Conservation (phyloP, 2,113 vertebrate species). For the Cygnus atratus region DNA sequence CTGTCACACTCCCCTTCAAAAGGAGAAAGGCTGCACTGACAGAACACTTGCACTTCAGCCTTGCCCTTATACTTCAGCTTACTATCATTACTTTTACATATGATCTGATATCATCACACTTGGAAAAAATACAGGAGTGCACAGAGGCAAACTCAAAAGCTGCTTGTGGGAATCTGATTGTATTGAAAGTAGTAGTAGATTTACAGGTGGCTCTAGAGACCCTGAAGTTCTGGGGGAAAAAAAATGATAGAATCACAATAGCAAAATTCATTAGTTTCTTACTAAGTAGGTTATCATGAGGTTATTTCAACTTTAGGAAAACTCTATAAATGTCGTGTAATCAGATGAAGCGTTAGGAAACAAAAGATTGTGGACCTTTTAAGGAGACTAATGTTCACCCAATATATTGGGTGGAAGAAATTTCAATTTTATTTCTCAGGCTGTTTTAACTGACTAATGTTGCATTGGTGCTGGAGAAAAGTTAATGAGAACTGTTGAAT, state of each 20-base stretch:
- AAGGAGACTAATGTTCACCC: background rate
- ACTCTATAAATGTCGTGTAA: background rate
- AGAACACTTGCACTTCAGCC: background rate
- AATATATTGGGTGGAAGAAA: background rate
- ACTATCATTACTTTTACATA: background rate
- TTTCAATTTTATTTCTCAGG: background rate
- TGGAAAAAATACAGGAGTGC: fast-evolving
- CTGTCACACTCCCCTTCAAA: background rate
- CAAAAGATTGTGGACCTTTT: background rate
- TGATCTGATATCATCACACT: background rate
- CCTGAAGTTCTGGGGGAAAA: background rate
- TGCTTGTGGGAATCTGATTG: background rate
- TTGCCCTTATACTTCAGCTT: background rate
- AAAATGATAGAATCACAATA: background rate
- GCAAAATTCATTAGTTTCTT: background rate
- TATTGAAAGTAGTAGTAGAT: background rate
- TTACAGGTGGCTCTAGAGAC: background rate
- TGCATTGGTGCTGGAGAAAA: background rate
- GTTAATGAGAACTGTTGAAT: background rate
- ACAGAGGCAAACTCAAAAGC: background rate
- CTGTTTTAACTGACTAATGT: background rate
- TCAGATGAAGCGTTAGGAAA: background rate
- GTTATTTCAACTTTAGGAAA: background rate
- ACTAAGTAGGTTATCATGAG: background rate
- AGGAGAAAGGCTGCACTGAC: background rate